Conservation (phyloP, 2,113 vertebrate species). For the Tretioscincus oriximinensis region DNA sequence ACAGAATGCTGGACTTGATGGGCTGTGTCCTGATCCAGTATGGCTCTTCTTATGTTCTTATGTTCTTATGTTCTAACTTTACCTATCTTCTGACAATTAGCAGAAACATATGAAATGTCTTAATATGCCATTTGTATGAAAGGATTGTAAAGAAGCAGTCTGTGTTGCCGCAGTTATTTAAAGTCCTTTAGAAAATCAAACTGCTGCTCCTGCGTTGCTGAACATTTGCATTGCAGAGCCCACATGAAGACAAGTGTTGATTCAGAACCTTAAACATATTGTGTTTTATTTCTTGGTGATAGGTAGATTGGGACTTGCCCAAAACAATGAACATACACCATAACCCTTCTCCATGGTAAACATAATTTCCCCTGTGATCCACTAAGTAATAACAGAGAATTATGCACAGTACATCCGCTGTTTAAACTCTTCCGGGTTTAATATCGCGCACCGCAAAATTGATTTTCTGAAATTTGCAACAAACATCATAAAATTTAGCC, state of each 20-base stretch:
- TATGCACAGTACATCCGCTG: slow-evolving; percentile 73
- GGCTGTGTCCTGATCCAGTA: too few species aligned
- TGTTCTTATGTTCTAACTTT: too few species aligned
- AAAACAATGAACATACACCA: slow-evolving; percentile 67
- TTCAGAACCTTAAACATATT: slow-evolving; percentile 54
- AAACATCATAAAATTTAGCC: slow-evolving; percentile 76
- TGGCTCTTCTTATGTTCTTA: too few species aligned
- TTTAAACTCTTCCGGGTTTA: slow-evolving; percentile 75
- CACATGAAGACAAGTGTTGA: slow-evolving; percentile 50
- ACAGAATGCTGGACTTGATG: too few species aligned
- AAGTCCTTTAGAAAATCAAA: slow-evolving; percentile 53
- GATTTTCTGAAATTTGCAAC: slow-evolving; percentile 79
- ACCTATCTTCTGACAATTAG: slow-evolving; percentile 16
- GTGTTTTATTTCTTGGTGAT: slow-evolving; percentile 66
- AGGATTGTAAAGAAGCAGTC: not conserved
- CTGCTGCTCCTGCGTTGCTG: slow-evolving; percentile 41
- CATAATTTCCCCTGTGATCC: slow-evolving; percentile 78
- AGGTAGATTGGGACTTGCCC: slow-evolving; percentile 64
- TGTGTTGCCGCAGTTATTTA: slow-evolving; percentile 22
- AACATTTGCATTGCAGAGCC: slow-evolving; percentile 42
- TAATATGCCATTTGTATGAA: not conserved
- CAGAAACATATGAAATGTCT: not conserved
- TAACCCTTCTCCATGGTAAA: slow-evolving; percentile 73
- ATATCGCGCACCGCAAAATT: slow-evolving; percentile 78
- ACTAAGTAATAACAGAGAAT: slow-evolving; percentile 78